These are phyloP conservation scores for Ctenopoma multispine DNA, from an alignment of 2,797 vertebrate genomes.

Conservation along the genomic window DNA sequence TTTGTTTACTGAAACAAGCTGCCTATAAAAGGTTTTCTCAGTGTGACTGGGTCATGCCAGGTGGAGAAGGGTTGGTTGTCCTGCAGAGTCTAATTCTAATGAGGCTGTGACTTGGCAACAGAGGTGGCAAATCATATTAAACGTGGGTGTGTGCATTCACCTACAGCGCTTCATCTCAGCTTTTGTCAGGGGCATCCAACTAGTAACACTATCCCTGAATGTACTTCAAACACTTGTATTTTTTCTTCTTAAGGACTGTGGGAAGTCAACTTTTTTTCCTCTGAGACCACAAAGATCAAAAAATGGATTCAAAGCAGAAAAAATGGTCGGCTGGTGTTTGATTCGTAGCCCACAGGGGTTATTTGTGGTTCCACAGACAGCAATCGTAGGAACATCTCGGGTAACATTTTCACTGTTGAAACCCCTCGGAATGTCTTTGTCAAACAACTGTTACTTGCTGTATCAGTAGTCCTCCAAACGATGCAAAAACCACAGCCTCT, in stretches of 20 bases:
- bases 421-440: conserved; percentile 31
- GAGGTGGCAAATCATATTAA: conserved; percentile 44
- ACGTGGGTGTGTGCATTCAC: conserved; percentile 18
- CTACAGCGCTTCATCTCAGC: conserved; percentile 1
- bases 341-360: conserved; percentile 11
- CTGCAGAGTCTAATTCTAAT: conserved; percentile 20
- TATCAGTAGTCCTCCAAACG: conserved; percentile 11
- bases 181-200: conserved; percentile 20
- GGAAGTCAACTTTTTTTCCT: conserved; percentile 25
- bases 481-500: conserved; percentile 38
- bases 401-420: conserved; percentile 17
- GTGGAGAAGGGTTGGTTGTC: conserved; percentile 7
- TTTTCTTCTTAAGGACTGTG: conserved; percentile 14
- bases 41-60: conserved; percentile 20
- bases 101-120: conserved; percentile 11
- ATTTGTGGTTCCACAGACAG: conserved; percentile 29
- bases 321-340: conserved; percentile 23
- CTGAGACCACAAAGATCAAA: conserved; percentile 35
- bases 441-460: conserved; percentile 37
- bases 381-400: conserved; percentile 23
- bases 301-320: conserved; percentile 34
- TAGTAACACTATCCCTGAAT: conserved; percentile 15
- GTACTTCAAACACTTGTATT: conserved; percentile 6
- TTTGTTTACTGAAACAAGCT: conserved; percentile 32
- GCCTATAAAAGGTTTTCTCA: conserved; percentile 24